Evolutionary conservation across 2,797 vertebrate species (phyloP), one percentile per base, ranked within the genome.

Genomic region (Falco rusticolus): DNA sequence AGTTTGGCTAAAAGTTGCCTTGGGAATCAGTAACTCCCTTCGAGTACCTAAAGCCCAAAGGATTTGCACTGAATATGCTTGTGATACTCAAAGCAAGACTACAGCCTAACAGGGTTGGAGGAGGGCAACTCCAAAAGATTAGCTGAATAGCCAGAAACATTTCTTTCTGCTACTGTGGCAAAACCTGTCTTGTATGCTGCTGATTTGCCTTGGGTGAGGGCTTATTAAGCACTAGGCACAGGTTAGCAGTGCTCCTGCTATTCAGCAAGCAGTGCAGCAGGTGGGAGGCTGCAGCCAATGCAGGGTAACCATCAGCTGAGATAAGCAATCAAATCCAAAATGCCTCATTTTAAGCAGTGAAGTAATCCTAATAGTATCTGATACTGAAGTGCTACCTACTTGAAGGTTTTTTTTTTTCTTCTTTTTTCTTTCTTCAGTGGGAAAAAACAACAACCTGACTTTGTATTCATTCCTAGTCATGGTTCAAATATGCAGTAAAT

Each of bases 191-290:
- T 48, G n/a, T 11, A 21, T 6, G 19, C 43, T 48, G 4, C 22
- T 45, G 45, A 15, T 47, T 57, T 33, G 47, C 68, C 22, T 29
- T 24, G 12, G 37, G 34, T 68, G 47, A 39, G 21, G 28, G 20
- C 60, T 71, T 26, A 6, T 14, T 12, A 19, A 31, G 37, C 34
- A 10, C 18, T 3, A 39, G 63, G 28, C 50, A 47, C 66, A 34
- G 18, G 5, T 3, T 57, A 5, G 31, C 53, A 45, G 28, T 0
- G 5, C 70, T 57, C 16, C 70, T 20, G 41, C 33, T 2, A 4
- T 33, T 26, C 0, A 16, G 28, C 26, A 21, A 29, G 41, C 24
- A 25, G 15, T 2, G 3, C 5, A 7, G 12, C 57, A 3, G 7
- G 5, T 31, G 18, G 63, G 59, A 72, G 43, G 7, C 63, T 48